phyloP scores from a whole-genome alignment of 1,140 invertebrate species.

The Anadara kagoshimensis region DNA sequence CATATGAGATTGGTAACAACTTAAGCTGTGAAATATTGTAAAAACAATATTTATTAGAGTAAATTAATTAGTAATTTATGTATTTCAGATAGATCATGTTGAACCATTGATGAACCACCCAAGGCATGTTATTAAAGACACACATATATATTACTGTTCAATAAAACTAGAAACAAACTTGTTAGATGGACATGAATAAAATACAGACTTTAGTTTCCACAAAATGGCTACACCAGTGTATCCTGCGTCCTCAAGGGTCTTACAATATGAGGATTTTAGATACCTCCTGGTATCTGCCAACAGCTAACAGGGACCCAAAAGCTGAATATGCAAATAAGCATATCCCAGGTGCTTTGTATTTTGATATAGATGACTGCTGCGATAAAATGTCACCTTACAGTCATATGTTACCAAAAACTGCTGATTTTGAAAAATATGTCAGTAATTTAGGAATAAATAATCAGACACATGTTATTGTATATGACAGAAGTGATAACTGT shows the following conservation, averaged over 20 bases:
- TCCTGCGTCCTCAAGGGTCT: not conserved
- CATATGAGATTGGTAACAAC: too few species aligned
- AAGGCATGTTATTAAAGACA: too few species aligned
- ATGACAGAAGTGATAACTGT: constrained; percentile 64
- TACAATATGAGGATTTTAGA: constrained; percentile 58
- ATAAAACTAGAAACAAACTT: not conserved
- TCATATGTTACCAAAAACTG: constrained; percentile 62
- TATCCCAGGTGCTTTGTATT: constrained; percentile 68
- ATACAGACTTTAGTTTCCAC: constrained; percentile 32
- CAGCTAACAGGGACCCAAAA: constrained; percentile 47
- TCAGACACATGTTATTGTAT: constrained; percentile 68
- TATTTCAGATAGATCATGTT: too few species aligned
- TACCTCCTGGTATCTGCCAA: constrained; percentile 64
- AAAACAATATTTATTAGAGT: too few species aligned
- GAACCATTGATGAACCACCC: too few species aligned
- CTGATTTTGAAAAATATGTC: constrained; percentile 66
- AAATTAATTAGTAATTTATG: too few species aligned
- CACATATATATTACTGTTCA: too few species aligned
- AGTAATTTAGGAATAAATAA: constrained; percentile 67
- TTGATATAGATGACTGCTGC: constrained; percentile 68
- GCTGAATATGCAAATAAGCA: constrained; percentile 61
- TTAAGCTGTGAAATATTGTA: too few species aligned
- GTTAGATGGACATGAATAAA: not conserved
- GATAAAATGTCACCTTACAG: constrained; percentile 48
- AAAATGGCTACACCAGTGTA: constrained; percentile 44